Percentiles rank a stretch among this genome's conserved stretches.
Conservation (phyloP, 2,113 vertebrate genomes). For the Alligator sinensis region DNA sequence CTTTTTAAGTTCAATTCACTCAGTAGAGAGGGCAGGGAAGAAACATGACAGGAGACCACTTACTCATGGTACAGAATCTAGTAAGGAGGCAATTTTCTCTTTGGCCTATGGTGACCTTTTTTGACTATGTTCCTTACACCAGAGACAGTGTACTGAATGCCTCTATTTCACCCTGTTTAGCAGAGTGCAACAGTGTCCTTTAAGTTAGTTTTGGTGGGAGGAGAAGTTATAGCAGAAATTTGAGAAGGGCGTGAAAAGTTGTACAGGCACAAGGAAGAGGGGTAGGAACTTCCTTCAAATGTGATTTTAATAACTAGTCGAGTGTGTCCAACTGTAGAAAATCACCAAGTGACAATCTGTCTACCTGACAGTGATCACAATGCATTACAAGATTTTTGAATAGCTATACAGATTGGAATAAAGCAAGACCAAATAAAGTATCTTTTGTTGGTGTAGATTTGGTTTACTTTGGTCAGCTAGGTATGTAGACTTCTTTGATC, state of each 20-base stretch:
- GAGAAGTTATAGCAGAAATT: constrained; percentile 82
- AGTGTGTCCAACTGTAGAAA: constrained; percentile 87
- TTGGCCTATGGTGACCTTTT: constrained; percentile 88
- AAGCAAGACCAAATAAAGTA: constrained; percentile 79
- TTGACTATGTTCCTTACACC: constrained; percentile 84
- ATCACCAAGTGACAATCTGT: constrained; percentile 84
- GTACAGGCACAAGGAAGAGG: constrained; percentile 77
- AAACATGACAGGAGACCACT: constrained; percentile 81
- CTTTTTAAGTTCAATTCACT: constrained; percentile 29
- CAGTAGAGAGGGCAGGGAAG: constrained; percentile 30
- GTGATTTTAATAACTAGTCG: constrained; percentile 84
- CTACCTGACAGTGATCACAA: constrained; percentile 85
- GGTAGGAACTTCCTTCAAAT: constrained; percentile 79
- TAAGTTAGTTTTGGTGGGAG: constrained; percentile 88
- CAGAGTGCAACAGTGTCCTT: constrained; percentile 82
- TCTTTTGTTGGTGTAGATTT: constrained; percentile 78
- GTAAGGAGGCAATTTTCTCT: constrained; percentile 82
- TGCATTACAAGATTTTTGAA: constrained; percentile 85
- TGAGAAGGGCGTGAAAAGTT: constrained; percentile 87
- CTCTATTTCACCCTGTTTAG: constrained; percentile 81
- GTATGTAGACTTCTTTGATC: constrained; percentile 60
- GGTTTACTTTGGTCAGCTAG: constrained; percentile 65
- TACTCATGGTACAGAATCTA: constrained; percentile 83
- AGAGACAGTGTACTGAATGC: constrained; percentile 80
- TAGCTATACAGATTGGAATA: constrained; percentile 80